A percentile compares a stretch with the other conserved stretches of the same genome.
Evolutionary conservation across 35 echinoderm and acorn worm species (phyloP).

Genomic region (Antedon bifida): DNA sequence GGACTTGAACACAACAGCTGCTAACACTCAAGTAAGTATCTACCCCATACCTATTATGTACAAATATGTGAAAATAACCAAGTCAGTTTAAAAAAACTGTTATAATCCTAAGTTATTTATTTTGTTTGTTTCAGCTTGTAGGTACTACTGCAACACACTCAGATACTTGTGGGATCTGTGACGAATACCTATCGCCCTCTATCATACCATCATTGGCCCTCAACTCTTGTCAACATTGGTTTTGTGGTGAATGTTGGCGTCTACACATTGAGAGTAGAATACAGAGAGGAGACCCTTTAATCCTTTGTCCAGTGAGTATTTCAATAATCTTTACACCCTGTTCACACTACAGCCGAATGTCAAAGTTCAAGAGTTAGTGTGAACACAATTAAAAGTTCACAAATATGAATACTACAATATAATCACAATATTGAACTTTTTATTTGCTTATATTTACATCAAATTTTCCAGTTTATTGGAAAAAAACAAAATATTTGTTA

Average conservation of each 20-base stretch:
- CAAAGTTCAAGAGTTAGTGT: neutral
- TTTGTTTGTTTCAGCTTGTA: no score
- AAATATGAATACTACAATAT: neutral
- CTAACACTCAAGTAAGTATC: no score
- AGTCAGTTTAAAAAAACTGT: no score
- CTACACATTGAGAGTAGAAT: constrained; percentile 50
- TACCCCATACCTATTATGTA: no score
- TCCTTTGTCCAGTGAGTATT: constrained; percentile 75
- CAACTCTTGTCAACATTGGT: constrained; percentile 54
- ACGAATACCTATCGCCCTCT: constrained; percentile 11
- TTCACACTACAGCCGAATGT: neutral
- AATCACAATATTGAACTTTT: no score
- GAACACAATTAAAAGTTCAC: neutral
- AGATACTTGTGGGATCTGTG: constrained; percentile 12
- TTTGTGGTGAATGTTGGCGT: constrained; percentile 77
- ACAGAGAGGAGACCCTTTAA: constrained; percentile 48
- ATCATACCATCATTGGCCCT: constrained; percentile 20
- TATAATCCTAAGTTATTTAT: no score
- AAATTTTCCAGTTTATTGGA: no score
- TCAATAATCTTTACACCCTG: no score
- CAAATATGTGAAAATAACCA: no score
- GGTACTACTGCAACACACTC: no score
- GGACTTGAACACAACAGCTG: neutral
- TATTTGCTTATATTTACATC: no score
- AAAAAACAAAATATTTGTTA: neutral